Evolutionary conservation across 2,113 vertebrate species (phyloP), one percentile per base, ranked within the genome.

Genomic region (Pitta sordida): DNA sequence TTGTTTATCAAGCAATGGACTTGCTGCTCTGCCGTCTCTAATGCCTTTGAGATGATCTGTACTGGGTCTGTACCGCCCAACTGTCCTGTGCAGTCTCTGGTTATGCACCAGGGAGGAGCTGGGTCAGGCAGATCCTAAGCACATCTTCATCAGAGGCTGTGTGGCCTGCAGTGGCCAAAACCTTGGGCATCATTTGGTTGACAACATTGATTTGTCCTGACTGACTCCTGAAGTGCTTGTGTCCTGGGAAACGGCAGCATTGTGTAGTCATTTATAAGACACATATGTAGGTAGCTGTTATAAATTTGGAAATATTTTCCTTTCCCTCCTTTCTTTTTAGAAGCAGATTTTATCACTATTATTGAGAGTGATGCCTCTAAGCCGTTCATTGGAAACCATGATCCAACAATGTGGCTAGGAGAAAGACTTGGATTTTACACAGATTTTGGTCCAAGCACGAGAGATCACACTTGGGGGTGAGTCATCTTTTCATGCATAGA

Each of bases 391-490:
- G 98, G 98, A 48, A 98, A 98, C 90, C 97, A 98, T 1, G 98
- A 98, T 74, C 93, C 96, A 67, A 96, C 97, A 48, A 97, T 97
- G 97, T 98, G 97, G 97, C 70, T 98, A 16, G 97, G 97, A 49
- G 97, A 98, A 94, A 97, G 88, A 60, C 13, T 98, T 84, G 97
- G 97, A 56, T 98, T 98, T 97, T 98, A 98, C 60, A 98, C 97
- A 13, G 97, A 98, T 88, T 98, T 98, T 95, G 97, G 98, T 67
- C 97, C 98, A 63, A 98, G 98, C 69, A 94, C 98, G 49, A 97
- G 97, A 91, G 98, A 98, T 94, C 98, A 98, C 93, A 98, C 97
- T 7, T 98, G 98, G 97, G 98, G 97, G 97, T 98, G 90, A 97
- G 97, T 96, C 36, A 51, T 14, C 48, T 60, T 86, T 77, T 41